phyloP scores from a whole-genome alignment of 2,113 vertebrate species.

The Heterotilapia buettikoferi region DNA sequence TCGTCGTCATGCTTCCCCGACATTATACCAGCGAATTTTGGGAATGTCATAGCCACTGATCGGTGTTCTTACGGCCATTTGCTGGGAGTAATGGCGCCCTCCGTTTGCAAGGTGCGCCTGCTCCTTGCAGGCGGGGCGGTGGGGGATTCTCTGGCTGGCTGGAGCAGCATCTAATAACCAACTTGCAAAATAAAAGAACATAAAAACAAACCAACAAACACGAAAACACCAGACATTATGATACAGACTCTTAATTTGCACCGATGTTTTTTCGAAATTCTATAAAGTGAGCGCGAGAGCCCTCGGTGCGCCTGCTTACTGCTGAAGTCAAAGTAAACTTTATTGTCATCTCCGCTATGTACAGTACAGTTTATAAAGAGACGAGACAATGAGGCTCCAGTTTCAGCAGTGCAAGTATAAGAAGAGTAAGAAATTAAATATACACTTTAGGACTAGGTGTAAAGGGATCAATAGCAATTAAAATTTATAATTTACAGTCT shows the following conservation, averaged over 20 bases:
- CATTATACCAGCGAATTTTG: background rate
- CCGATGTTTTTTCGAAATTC: rapidly evolving
- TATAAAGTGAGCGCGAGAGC: too few species aligned
- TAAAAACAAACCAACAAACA: background rate
- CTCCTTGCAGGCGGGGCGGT: rapidly evolving
- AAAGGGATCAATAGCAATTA: too few species aligned
- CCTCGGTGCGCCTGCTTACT: too few species aligned
- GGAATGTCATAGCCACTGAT: rapidly evolving
- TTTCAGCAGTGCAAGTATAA: too few species aligned
- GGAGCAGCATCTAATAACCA: rapidly evolving
- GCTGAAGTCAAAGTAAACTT: too few species aligned
- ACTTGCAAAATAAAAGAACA: background rate
- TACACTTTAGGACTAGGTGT: too few species aligned
- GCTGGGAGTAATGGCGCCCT: background rate
- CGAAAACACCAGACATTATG: rapidly evolving
- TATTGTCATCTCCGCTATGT: too few species aligned
- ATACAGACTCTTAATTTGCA: background rate
- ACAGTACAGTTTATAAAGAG: too few species aligned
- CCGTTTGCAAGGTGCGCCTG: rapidly evolving
- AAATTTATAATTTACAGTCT: too few species aligned
- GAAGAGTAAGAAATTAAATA: too few species aligned
- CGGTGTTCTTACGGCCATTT: background rate
- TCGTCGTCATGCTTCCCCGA: background rate
- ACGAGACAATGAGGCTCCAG: rapidly evolving
- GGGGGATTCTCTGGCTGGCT: rapidly evolving